Evolutionary conservation across 2,888 invertebrate genomes (phyloP).

Genomic region (Salpingus planirostris): DNA sequence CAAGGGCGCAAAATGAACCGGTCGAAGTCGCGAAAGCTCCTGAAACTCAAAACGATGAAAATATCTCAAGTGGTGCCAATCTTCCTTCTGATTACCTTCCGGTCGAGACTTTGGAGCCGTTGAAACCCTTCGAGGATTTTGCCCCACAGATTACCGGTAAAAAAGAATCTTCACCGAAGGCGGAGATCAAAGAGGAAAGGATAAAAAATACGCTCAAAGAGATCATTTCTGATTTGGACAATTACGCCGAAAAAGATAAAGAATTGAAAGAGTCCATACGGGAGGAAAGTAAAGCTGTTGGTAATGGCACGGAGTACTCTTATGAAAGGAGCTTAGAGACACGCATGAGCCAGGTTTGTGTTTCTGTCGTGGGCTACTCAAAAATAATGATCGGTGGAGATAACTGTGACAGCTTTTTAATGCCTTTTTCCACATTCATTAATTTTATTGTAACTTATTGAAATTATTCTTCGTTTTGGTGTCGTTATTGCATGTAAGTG

Average conservation of each 20-base stretch:
- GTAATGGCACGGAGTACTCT: slow-evolving; percentile 12
- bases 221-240: slow-evolving; percentile 53
- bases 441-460: too few species aligned
- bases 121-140: slow-evolving; percentile 9
- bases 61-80: neutral
- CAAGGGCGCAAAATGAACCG: slow-evolving; percentile 3
- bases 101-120: slow-evolving; percentile 20
- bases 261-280: slow-evolving; percentile 23
- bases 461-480: slow-evolving; percentile 4
- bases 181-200: slow-evolving; percentile 46
- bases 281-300: slow-evolving; percentile 5
- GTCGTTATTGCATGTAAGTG: slow-evolving; percentile 18
- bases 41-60: neutral
- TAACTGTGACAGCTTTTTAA: too few species aligned
- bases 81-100: slow-evolving; percentile 19
- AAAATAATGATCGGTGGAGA: too few species aligned
- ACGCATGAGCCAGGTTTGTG: slow-evolving; percentile 14
- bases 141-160: too few species aligned
- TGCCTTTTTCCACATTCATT: too few species aligned
- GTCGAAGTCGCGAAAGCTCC: slow-evolving; percentile 1
- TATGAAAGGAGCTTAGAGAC: slow-evolving; percentile 15
- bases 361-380: neutral
- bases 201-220: slow-evolving; percentile 50
- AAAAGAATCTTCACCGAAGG: neutral
- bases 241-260: slow-evolving; percentile 45